Percentiles rank a stretch among this genome's conserved stretches.
phyloP scores from a whole-genome alignment of 2,888 invertebrate species.

The Andricus quercusramuli region DNA sequence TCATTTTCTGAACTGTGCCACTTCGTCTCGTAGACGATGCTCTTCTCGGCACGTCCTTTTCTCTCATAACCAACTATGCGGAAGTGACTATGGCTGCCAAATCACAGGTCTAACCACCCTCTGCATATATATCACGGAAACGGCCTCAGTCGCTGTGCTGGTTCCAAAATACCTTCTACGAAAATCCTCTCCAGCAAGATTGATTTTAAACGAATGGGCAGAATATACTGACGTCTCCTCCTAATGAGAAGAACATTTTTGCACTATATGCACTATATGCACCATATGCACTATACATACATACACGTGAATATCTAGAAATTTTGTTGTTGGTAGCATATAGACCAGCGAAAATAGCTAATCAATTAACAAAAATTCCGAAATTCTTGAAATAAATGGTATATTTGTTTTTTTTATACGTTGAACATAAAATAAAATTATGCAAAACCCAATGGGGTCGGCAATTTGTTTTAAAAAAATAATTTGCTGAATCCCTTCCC shows the following conservation, averaged over 20 bases:
- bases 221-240: not conserved
- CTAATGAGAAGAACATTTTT: not conserved
- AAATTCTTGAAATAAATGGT: too few species aligned
- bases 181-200: not conserved
- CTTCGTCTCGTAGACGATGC: not conserved
- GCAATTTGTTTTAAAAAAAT: too few species aligned
- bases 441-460: too few species aligned
- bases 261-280: too few species aligned
- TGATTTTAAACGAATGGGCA: not conserved
- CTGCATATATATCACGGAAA: constrained; percentile 13
- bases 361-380: too few species aligned
- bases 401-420: too few species aligned
- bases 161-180: not conserved
- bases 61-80: constrained; percentile 39
- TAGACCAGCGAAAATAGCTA: too few species aligned
- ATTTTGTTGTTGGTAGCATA: too few species aligned
- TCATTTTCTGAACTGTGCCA: not conserved
- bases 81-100: constrained; percentile 46
- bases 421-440: too few species aligned
- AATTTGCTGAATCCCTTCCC: too few species aligned
- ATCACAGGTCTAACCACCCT: constrained; percentile 23
- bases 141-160: not conserved
- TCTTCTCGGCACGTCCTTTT: not conserved
- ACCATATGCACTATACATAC: too few species aligned
- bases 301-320: too few species aligned